Percentiles rank a stretch among this genome's conserved stretches.
phyloP scores from a whole-genome alignment of 2,797 vertebrate species.

The Sylvia borin region DNA sequence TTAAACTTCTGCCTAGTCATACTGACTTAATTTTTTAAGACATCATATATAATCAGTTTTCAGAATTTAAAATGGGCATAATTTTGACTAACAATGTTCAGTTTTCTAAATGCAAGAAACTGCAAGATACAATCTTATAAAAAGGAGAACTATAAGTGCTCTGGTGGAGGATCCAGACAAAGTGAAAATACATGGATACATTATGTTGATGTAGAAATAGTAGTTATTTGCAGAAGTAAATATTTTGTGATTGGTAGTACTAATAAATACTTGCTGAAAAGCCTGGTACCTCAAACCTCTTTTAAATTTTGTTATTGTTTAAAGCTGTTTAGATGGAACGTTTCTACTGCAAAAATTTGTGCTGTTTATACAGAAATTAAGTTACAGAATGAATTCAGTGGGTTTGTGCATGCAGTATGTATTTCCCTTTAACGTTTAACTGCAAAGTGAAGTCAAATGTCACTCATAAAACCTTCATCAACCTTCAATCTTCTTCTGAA shows the following conservation, averaged over 20 bases:
- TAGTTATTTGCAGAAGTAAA: background rate
- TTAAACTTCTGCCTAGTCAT: background rate
- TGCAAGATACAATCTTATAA: background rate
- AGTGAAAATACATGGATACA: background rate
- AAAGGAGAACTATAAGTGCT: background rate
- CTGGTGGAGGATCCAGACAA: background rate
- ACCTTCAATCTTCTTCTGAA: background rate
- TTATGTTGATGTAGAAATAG: background rate
- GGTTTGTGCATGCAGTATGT: background rate
- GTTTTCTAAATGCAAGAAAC: background rate
- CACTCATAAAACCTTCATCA: background rate
- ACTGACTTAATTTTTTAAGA: background rate
- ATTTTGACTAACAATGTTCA: background rate
- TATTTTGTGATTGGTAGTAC: background rate
- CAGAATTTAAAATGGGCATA: background rate
- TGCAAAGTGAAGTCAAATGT: background rate
- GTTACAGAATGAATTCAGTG: background rate
- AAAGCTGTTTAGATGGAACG: background rate
- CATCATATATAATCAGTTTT: background rate
- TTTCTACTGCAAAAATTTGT: background rate
- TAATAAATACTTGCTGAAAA: background rate
- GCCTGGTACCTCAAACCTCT: background rate
- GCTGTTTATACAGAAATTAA: background rate
- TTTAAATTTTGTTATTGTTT: background rate
- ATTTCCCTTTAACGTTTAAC: background rate